A percentile compares a stretch with the other conserved stretches of the same genome.
Evolutionary conservation across 37 sponge, comb jelly and placozoan species (phyloP).

Genomic region (Mnemiopsis leidyi): DNA sequence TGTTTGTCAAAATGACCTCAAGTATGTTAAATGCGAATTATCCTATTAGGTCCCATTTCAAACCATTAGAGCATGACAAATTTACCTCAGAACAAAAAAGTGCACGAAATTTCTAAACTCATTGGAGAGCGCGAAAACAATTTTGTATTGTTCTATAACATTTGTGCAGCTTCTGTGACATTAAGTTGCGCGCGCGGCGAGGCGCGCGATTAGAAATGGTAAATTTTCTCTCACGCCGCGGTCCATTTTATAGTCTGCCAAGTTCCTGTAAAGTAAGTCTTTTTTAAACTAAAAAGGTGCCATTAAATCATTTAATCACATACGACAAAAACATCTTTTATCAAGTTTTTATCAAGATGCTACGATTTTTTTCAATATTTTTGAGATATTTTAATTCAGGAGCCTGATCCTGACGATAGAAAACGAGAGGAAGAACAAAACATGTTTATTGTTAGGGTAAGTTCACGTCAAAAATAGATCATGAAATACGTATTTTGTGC

Average conservation of each 20-base stretch:
- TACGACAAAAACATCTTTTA: no score
- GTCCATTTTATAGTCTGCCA: no score
- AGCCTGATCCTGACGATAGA: conserved; percentile 17
- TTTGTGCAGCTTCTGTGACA: conserved; percentile 60
- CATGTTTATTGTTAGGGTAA: conserved; percentile 39
- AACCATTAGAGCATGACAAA: background rate
- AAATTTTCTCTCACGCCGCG: no score
- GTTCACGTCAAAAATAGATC: background rate
- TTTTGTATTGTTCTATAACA: background rate
- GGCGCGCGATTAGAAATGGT: no score
- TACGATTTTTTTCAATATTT: background rate
- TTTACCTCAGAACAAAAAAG: background rate
- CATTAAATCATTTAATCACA: no score
- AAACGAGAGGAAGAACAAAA: conserved; percentile 44
- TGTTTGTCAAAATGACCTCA: no score
- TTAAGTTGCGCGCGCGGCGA: conserved; percentile 3
- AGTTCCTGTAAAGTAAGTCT: no score
- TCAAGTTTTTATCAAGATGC: background rate
- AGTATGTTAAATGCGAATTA: no score
- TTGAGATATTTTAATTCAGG: conserved; percentile 18
- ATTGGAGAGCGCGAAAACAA: conserved; percentile 46
- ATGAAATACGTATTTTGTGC: no score
- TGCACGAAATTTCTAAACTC: background rate
- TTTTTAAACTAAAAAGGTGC: no score
- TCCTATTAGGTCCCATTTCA: no score